These are phyloP conservation scores for Tinamus major DNA, from an alignment of 2,797 vertebrate genomes.

Conservation along the genomic window DNA sequence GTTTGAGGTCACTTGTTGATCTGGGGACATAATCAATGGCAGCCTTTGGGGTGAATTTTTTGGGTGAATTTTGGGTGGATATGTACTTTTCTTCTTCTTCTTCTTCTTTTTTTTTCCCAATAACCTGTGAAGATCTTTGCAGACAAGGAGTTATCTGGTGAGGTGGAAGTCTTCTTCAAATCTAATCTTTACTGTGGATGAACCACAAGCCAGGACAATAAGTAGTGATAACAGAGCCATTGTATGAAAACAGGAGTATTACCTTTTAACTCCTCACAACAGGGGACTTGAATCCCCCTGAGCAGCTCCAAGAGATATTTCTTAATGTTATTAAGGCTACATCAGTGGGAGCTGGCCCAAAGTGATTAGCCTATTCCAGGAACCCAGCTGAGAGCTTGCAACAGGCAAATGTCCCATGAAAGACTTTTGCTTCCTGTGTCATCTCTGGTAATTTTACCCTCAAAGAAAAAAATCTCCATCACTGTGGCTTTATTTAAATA, in stretches of 20 bases:
- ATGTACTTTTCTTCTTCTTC: too few relatives aligned
- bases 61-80: background rate
- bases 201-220: background rate
- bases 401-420: background rate
- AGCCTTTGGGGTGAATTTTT: background rate
- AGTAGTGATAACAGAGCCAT: background rate
- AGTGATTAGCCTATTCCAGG: background rate
- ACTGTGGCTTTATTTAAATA: conserved; percentile 46
- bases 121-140: background rate
- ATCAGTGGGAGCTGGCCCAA: background rate
- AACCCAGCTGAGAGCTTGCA: background rate
- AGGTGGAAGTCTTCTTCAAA: background rate
- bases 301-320: background rate
- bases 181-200: background rate
- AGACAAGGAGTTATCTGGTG: background rate
- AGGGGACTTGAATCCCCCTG: background rate
- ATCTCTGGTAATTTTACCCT: conserved; percentile 4
- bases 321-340: background rate
- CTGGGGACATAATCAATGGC: background rate
- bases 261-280: background rate
- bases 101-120: background rate
- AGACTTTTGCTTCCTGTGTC: background rate
- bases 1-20: background rate
- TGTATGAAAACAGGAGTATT: background rate
- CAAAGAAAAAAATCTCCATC: conserved; percentile 30